phyloP scores from a whole-genome alignment of 2,113 vertebrate genomes.

The Psettodes erumei region DNA sequence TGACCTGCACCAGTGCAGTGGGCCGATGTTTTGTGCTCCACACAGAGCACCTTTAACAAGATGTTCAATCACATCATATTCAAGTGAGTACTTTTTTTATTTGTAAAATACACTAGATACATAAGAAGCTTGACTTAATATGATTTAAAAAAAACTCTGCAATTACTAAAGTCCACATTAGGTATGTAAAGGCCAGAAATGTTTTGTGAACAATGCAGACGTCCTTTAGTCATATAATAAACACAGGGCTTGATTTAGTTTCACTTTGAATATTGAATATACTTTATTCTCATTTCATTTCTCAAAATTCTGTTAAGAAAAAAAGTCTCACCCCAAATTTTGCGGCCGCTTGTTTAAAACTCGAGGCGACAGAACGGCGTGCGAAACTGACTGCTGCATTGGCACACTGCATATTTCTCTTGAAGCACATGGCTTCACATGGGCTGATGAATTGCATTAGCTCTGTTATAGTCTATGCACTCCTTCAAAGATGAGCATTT shows the following conservation, averaged over 20 bases:
- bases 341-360: not conserved
- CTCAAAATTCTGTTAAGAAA: not conserved
- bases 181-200: not conserved
- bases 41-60: no score
- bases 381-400: not conserved
- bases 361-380: not conserved
- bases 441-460: slow-evolving; percentile 45
- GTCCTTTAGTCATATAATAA: no score
- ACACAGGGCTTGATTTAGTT: not conserved
- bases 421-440: slow-evolving; percentile 22
- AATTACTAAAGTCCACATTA: not conserved
- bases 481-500: slow-evolving; percentile 51
- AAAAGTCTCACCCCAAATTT: not conserved
- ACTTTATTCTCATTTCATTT: not conserved
- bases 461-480: slow-evolving; percentile 51
- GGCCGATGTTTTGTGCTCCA: not conserved
- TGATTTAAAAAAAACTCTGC: no score
- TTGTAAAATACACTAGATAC: not conserved
- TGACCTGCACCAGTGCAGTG: not conserved
- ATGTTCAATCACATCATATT: no score
- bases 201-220: not conserved
- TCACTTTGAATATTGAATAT: not conserved
- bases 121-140: no score
- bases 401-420: not conserved
- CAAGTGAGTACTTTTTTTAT: no score